phyloP scores from a whole-genome alignment of 2,888 invertebrate genomes.

The Ochropacha duplaris region DNA sequence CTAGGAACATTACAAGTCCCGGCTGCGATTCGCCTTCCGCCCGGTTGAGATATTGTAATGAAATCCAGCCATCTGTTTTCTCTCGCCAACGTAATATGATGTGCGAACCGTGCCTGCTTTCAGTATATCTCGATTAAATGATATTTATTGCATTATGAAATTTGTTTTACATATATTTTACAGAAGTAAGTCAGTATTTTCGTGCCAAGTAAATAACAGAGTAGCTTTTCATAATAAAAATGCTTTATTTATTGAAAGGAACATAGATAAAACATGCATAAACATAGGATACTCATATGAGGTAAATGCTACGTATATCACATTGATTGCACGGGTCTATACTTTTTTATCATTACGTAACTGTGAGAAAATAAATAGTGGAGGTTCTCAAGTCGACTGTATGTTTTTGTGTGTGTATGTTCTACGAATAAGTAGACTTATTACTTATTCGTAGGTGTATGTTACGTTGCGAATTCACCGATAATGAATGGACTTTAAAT shows the following conservation, averaged over 20 bases:
- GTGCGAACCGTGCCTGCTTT: slow-evolving; percentile 59
- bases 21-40: slow-evolving; percentile 68
- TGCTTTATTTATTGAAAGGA: slow-evolving; percentile 10
- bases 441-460: too few relatives aligned
- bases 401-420: too few relatives aligned
- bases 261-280: background rate
- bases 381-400: too few relatives aligned
- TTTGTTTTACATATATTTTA: background rate
- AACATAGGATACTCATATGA: too few relatives aligned
- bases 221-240: slow-evolving; percentile 7
- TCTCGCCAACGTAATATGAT: slow-evolving; percentile 66
- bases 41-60: slow-evolving; percentile 75
- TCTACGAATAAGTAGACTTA: too few relatives aligned
- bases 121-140: slow-evolving; percentile 53
- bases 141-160: slow-evolving; percentile 30
- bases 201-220: slow-evolving; percentile 4
- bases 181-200: background rate
- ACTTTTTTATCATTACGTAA: too few relatives aligned
- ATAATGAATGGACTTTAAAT: too few relatives aligned
- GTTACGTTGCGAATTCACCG: too few relatives aligned
- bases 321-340: too few relatives aligned
- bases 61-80: slow-evolving; percentile 78
- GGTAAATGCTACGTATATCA: too few relatives aligned
- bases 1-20: slow-evolving; percentile 63
- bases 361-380: too few relatives aligned